Percentiles rank a stretch among this genome's conserved stretches.
phyloP scores from a whole-genome alignment of 2,797 vertebrate species.

The Limosa lapponica region DNA sequence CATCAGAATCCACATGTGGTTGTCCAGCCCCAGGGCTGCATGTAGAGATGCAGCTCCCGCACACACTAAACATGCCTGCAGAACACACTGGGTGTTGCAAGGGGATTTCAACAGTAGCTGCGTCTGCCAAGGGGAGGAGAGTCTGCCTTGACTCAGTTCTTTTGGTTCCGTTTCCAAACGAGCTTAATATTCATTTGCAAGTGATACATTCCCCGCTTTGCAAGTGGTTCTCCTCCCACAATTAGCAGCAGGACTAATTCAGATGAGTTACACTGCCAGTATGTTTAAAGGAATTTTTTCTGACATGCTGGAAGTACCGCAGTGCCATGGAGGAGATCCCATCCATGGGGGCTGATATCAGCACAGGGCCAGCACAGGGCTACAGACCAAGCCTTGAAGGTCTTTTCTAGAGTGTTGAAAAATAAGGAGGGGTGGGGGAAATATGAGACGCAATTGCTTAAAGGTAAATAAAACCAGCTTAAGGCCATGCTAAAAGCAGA shows the following conservation, averaged over 20 bases:
- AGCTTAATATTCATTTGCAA: slow-evolving; percentile 65
- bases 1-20: background rate
- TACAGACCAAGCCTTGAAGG: background rate
- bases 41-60: slow-evolving; percentile 18
- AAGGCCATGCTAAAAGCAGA: background rate
- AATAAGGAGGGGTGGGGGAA: background rate
- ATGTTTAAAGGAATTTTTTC: background rate
- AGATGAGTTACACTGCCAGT: slow-evolving; percentile 21
- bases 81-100: background rate
- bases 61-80: background rate
- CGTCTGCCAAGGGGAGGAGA: background rate
- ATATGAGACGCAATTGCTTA: background rate
- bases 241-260: slow-evolving; percentile 28
- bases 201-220: slow-evolving; percentile 53
- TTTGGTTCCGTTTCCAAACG: slow-evolving; percentile 30
- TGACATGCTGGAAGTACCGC: background rate
- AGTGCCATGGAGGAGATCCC: background rate
- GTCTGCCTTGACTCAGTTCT: background rate
- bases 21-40: background rate
- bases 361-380: background rate
- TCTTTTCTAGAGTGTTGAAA: background rate
- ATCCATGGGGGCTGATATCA: background rate
- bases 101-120: slow-evolving; percentile 45
- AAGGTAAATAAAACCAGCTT: background rate
- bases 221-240: slow-evolving; percentile 40